phyloP scores from a whole-genome alignment of 2,113 vertebrate species.

The Xiphophorus hellerii region DNA sequence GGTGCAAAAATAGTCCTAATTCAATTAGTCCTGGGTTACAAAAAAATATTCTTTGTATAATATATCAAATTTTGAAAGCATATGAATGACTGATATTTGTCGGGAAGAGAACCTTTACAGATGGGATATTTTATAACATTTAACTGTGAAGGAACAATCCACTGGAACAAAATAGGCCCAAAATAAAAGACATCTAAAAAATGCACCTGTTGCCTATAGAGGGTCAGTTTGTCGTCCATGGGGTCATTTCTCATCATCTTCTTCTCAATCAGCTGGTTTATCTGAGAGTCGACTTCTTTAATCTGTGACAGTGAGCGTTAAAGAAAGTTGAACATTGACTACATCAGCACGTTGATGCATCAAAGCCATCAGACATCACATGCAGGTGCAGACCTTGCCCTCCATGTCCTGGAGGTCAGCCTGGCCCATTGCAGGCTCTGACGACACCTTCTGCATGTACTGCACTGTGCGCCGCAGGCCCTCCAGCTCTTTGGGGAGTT shows the following conservation, averaged over 20 bases:
- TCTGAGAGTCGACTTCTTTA: slow-evolving; percentile 84
- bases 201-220: slow-evolving; percentile 93
- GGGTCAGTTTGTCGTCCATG: slow-evolving; percentile 90
- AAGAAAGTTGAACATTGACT: not conserved
- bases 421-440: slow-evolving; percentile 92
- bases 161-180: not conserved
- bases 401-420: slow-evolving; percentile 88
- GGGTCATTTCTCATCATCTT: slow-evolving; percentile 92
- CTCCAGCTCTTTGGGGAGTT: slow-evolving; percentile 92
- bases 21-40: too few species aligned
- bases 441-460: slow-evolving; percentile 89
- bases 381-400: slow-evolving; percentile 80
- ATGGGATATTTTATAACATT: not conserved
- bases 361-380: too few species aligned
- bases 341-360: not conserved
- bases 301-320: slow-evolving; percentile 76
- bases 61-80: not conserved
- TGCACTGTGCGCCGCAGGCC: slow-evolving; percentile 83
- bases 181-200: not conserved
- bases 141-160: not conserved
- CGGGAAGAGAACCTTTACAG: too few species aligned
- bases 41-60: too few species aligned
- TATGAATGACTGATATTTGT: not conserved
- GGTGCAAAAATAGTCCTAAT: too few species aligned
- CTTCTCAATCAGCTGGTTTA: slow-evolving; percentile 93